A percentile compares a stretch with the other conserved stretches of the same genome.
These are phyloP conservation scores for Exocentrus adspersus DNA, from an alignment of 2,888 invertebrate genomes.

Conservation along the genomic window DNA sequence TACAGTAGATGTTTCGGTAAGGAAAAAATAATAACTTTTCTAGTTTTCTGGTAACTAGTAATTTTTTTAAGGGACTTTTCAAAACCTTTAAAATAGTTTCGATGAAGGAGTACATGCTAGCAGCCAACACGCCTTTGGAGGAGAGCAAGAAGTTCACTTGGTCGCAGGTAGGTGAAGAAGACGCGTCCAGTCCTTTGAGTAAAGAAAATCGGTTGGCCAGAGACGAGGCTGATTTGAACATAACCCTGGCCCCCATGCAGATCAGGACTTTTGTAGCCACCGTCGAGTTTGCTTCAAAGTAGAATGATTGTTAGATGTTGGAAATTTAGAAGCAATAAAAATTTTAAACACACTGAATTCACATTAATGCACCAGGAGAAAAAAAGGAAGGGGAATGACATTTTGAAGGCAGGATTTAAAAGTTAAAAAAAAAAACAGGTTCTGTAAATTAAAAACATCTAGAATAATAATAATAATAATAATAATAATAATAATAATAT, in stretches of 20 bases:
- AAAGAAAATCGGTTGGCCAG: not conserved
- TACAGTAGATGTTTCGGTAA: constrained; percentile 35
- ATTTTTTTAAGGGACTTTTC: constrained; percentile 66
- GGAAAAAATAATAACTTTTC: too few species aligned
- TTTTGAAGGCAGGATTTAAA: too few species aligned
- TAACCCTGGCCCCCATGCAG: constrained; percentile 28
- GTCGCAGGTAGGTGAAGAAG: constrained; percentile 35
- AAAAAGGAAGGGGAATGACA: too few species aligned
- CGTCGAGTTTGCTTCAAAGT: not conserved
- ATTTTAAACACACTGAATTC: too few species aligned
- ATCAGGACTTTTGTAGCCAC: constrained; percentile 6
- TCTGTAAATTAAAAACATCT: too few species aligned
- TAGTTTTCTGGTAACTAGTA: too few species aligned
- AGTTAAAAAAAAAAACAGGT: too few species aligned
- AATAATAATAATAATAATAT: too few species aligned
- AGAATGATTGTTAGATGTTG: too few species aligned
- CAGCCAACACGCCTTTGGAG: constrained; percentile 66
- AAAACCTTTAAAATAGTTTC: constrained; percentile 66
- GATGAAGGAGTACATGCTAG: constrained; percentile 73
- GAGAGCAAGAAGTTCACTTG: constrained; percentile 60
- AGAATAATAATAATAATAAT: too few species aligned
- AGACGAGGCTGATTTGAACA: constrained; percentile 13
- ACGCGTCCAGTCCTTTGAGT: not conserved
- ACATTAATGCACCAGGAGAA: too few species aligned
- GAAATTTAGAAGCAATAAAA: too few species aligned